These are phyloP conservation scores for Cephus runcator DNA, from an alignment of 2,888 invertebrate species.

Conservation along the genomic window DNA sequence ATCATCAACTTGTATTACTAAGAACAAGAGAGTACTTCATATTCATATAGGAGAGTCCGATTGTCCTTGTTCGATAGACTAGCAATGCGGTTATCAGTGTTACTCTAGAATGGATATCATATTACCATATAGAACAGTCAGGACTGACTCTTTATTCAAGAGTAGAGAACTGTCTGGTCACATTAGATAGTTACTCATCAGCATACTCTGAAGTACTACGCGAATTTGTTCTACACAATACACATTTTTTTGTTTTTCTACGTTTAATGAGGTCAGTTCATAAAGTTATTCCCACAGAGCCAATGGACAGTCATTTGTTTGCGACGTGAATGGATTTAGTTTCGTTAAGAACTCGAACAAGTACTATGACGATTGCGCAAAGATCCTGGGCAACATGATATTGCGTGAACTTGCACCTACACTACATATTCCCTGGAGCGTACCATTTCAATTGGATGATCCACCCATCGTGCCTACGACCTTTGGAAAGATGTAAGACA, in stretches of 20 bases:
- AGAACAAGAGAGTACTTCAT: background rate
- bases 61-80: background rate
- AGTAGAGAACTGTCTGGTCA: background rate
- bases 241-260: conserved; percentile 12
- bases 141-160: background rate
- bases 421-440: conserved; percentile 96
- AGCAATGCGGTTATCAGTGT: conserved; percentile 22
- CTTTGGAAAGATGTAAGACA: conserved; percentile 89
- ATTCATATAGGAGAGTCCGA: background rate
- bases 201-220: background rate
- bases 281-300: conserved; percentile 73
- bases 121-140: conserved; percentile 12
- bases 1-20: background rate
- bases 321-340: conserved; percentile 99
- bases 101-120: conserved; percentile 25
- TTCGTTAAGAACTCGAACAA: conserved; percentile 99
- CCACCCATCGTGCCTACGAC: conserved; percentile 99
- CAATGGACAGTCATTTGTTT: conserved; percentile 98
- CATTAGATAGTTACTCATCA: background rate
- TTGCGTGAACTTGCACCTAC: conserved; percentile 93
- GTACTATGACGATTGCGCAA: conserved; percentile 99
- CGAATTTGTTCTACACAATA: background rate
- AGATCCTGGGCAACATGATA: conserved; percentile 98
- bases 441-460: conserved; percentile 97
- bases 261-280: conserved; percentile 11